These are phyloP conservation scores for Solenopsis fugax DNA, from an alignment of 1,140 invertebrate genomes.

Conservation along the genomic window DNA sequence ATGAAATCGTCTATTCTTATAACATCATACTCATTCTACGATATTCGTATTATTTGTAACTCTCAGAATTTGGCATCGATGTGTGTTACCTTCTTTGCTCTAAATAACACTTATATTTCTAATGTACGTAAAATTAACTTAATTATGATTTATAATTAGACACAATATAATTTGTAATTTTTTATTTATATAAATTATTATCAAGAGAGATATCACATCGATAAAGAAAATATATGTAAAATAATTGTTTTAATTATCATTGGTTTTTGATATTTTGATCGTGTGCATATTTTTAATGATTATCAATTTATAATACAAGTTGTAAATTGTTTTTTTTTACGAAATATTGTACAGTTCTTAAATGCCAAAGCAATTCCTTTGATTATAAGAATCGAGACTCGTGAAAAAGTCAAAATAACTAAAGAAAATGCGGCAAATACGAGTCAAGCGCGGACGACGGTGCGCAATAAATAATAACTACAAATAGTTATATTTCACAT, in stretches of 20 bases:
- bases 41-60: slow-evolving; percentile 31
- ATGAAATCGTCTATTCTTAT: background rate
- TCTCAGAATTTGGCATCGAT: slow-evolving; percentile 19
- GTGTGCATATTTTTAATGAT: background rate
- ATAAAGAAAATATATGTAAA: background rate
- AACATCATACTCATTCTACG: background rate
- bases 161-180: background rate
- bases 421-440: too few species aligned
- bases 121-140: background rate
- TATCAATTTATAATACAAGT: background rate
- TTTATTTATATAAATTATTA: background rate
- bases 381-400: too few species aligned
- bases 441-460: too few species aligned
- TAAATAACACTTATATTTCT: background rate
- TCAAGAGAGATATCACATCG: background rate
- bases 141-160: background rate
- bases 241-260: background rate
- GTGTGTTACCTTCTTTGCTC: background rate
- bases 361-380: too few species aligned
- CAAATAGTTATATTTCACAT: too few species aligned
- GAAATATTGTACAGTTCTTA: background rate
- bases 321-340: background rate
- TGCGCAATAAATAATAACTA: too few species aligned
- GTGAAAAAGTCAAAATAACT: too few species aligned
- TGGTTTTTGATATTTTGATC: background rate